These are phyloP conservation scores for Aradus depressus DNA, from an alignment of 2,888 invertebrate genomes.

Conservation along the genomic window DNA sequence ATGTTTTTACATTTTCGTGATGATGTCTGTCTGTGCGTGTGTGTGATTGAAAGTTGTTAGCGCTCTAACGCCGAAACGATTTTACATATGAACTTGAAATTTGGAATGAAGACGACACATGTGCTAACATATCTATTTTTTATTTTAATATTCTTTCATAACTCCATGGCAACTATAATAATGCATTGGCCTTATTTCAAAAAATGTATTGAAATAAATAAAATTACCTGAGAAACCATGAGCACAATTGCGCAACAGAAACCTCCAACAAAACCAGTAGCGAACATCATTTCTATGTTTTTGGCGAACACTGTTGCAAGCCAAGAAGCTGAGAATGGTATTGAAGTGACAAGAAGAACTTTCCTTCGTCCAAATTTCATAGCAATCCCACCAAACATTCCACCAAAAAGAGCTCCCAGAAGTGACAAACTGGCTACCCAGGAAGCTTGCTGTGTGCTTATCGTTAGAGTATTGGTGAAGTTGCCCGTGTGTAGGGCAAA, in stretches of 20 bases:
- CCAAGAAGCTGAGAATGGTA: constrained; percentile 72
- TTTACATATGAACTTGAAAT: no score
- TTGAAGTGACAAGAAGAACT: constrained; percentile 57
- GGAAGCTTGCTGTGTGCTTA: constrained; percentile 53
- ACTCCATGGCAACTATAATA: no score
- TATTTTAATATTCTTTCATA: no score
- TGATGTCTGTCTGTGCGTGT: no score
- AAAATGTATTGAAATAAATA: no score
- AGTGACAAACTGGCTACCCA: constrained; percentile 73
- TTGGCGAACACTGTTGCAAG: constrained; percentile 65
- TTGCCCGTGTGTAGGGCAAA: constrained; percentile 34
- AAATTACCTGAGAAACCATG: constrained; percentile 56
- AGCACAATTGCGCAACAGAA: constrained; percentile 67
- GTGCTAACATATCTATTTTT: no score
- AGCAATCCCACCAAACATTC: constrained; percentile 64
- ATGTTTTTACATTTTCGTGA: no score
- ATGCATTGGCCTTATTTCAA: no score
- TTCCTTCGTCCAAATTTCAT: constrained; percentile 61
- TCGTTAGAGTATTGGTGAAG: constrained; percentile 28
- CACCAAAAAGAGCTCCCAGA: constrained; percentile 67
- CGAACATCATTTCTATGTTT: constrained; percentile 66
- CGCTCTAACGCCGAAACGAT: no score
- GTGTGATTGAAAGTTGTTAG: no score
- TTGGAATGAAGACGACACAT: no score
- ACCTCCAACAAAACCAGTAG: constrained; percentile 75